phyloP scores from a whole-genome alignment of 2,113 vertebrate species.

The Lepus timidus region DNA sequence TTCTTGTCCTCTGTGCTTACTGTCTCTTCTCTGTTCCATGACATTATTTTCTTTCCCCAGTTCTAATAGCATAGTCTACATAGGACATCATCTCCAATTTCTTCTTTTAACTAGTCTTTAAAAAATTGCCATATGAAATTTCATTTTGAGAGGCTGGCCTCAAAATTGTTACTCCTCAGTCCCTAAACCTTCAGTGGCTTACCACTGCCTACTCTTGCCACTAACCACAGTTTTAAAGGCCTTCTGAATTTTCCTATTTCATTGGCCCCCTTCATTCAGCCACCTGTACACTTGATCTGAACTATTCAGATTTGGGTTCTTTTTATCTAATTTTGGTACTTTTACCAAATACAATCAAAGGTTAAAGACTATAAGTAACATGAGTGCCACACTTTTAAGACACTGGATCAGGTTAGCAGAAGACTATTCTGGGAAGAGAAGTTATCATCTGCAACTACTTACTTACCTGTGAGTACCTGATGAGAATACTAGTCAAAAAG shows the following conservation, averaged over 20 bases:
- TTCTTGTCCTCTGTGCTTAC: neutral
- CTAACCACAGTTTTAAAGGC: neutral
- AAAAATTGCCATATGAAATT: neutral
- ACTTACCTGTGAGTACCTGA: neutral
- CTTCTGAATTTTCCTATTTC: neutral
- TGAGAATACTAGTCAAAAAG: neutral
- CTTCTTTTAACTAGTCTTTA: neutral
- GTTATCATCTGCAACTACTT: neutral
- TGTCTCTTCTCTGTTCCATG: neutral
- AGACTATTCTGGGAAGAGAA: neutral
- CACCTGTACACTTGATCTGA: neutral
- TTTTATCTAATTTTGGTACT: neutral
- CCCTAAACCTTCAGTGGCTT: neutral
- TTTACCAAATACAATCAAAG: neutral
- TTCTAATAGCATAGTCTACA: neutral
- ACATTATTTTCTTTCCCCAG: neutral
- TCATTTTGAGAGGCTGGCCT: neutral
- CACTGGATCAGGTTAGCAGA: neutral
- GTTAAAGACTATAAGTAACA: neutral
- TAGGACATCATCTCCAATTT: neutral
- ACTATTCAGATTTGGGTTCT: neutral
- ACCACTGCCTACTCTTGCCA: neutral
- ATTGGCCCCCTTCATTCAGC: neutral
- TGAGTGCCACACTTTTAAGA: neutral
- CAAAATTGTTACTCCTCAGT: neutral